Evolutionary conservation across 2,888 invertebrate species (phyloP).

Genomic region (Anticlea derivata): DNA sequence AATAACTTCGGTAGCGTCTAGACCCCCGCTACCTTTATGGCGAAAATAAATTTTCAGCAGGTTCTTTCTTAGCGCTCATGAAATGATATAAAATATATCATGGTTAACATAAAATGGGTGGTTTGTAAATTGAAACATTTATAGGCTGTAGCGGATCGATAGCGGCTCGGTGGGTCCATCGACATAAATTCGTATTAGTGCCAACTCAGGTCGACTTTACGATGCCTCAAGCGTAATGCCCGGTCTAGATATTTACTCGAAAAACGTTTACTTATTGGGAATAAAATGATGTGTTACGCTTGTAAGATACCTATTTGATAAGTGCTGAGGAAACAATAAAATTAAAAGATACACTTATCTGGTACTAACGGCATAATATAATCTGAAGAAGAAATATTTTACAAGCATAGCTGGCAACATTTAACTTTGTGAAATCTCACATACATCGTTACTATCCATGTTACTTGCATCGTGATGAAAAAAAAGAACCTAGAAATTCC

Average conservation of each 20-base stretch:
- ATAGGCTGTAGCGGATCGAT: slow-evolving; percentile 72
- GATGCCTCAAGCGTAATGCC: slow-evolving; percentile 71
- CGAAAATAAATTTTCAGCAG: slow-evolving; percentile 29
- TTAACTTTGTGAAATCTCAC: no score
- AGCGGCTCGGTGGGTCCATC: slow-evolving; percentile 66
- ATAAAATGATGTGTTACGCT: slow-evolving; percentile 45
- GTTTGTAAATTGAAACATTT: slow-evolving; percentile 76
- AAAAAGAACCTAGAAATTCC: neutral
- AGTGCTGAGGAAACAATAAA: no score
- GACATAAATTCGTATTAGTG: slow-evolving; percentile 83
- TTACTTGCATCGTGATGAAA: neutral
- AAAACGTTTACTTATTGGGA: slow-evolving; percentile 58
- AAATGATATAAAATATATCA: slow-evolving; percentile 44
- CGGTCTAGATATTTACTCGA: slow-evolving; percentile 62
- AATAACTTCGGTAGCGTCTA: slow-evolving; percentile 25
- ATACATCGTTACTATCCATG: no score
- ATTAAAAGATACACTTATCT: no score
- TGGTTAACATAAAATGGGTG: slow-evolving; percentile 54
- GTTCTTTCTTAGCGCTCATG: slow-evolving; percentile 36
- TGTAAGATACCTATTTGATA: neutral
- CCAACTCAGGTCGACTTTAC: slow-evolving; percentile 81
- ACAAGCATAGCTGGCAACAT: no score
- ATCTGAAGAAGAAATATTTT: no score
- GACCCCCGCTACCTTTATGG: slow-evolving; percentile 30
- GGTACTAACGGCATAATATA: no score